A percentile compares a stretch with the other conserved stretches of the same genome.
Evolutionary conservation across 2,888 invertebrate genomes (phyloP).

Genomic region (Antheraea yamamai): DNA sequence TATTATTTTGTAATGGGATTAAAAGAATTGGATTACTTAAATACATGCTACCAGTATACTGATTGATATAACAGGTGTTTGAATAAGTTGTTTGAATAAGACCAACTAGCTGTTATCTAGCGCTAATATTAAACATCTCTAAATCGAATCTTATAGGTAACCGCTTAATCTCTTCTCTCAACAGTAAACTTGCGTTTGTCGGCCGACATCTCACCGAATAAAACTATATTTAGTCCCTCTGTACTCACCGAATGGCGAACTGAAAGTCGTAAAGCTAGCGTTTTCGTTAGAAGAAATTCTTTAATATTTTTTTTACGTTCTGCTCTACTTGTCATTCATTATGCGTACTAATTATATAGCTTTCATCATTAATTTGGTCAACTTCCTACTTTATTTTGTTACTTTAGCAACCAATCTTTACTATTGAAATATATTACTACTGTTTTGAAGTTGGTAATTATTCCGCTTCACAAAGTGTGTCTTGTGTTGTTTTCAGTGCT

Average conservation of each 20-base stretch:
- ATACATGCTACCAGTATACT: too few relatives aligned
- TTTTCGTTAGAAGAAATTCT: background rate
- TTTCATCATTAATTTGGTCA: too few relatives aligned
- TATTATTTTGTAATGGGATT: too few relatives aligned
- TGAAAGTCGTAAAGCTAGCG: background rate
- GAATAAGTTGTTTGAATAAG: background rate
- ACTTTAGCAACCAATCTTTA: too few relatives aligned
- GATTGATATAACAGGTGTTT: too few relatives aligned
- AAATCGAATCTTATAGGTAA: constrained; percentile 15
- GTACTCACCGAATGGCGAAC: constrained; percentile 3
- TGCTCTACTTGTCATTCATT: background rate
- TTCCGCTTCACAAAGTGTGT: too few relatives aligned
- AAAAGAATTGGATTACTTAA: too few relatives aligned
- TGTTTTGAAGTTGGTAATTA: too few relatives aligned
- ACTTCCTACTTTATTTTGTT: too few relatives aligned
- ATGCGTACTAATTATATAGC: too few relatives aligned
- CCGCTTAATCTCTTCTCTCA: constrained; percentile 12
- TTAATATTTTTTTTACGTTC: background rate
- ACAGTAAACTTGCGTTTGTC: constrained; percentile 13
- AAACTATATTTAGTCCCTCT: constrained; percentile 8
- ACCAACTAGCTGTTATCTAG: background rate
- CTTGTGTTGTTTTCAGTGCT: too few relatives aligned
- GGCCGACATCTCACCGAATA: constrained; percentile 13
- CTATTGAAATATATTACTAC: too few relatives aligned
- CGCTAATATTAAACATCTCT: constrained; percentile 5